Evolutionary conservation across 2,797 vertebrate genomes (phyloP).

Genomic region (Cuculus canorus): DNA sequence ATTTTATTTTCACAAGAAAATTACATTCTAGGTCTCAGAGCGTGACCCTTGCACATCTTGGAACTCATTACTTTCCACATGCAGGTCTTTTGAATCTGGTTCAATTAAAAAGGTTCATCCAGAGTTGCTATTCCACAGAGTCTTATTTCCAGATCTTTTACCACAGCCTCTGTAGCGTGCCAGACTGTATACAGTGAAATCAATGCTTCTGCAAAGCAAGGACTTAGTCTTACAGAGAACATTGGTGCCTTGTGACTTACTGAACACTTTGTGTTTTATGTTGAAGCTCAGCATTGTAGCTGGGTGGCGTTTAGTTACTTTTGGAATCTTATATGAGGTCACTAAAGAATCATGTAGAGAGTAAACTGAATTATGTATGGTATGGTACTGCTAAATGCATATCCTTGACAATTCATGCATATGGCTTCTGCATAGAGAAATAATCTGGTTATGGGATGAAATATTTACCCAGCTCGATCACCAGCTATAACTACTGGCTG

Average conservation of each 20-base stretch:
- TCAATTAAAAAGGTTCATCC: neutral
- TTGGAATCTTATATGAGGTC: neutral
- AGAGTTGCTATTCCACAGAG: neutral
- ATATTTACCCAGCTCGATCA: neutral
- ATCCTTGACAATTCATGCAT: neutral
- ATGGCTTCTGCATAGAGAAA: neutral
- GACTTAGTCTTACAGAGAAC: neutral
- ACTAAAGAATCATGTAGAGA: neutral
- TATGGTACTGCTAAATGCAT: neutral
- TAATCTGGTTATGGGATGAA: neutral
- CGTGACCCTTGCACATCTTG: neutral
- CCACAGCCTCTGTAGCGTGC: neutral
- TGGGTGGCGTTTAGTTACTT: neutral
- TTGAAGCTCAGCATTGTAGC: neutral
- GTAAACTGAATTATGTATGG: neutral
- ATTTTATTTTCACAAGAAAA: neutral
- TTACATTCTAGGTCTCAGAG: neutral
- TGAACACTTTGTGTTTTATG: neutral
- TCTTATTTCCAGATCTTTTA: neutral
- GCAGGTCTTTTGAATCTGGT: neutral
- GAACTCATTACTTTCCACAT: neutral
- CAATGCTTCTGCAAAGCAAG: neutral
- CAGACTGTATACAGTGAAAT: neutral
- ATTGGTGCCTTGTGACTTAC: neutral
- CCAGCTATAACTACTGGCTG: neutral